Evolutionary conservation across 2,888 invertebrate genomes (phyloP).

Genomic region (Erynnis tages): DNA sequence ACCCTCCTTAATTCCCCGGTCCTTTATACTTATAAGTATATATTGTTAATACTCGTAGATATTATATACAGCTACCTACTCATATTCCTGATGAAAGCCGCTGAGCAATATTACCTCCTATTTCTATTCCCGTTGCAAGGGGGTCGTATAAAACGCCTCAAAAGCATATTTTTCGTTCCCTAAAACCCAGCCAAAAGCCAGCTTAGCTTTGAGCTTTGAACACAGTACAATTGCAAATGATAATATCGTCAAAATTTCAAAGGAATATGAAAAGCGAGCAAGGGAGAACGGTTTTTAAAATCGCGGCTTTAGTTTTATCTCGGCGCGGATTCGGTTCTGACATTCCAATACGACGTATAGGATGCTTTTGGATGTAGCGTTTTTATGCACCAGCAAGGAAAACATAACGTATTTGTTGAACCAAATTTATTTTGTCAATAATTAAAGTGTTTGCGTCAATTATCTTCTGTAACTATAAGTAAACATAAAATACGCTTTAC

Average conservation of each 20-base stretch:
- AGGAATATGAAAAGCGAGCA: conserved; percentile 21
- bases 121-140: not conserved
- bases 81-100: no score
- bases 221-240: conserved; percentile 24
- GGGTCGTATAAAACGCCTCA: conserved; percentile 1
- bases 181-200: conserved; percentile 4
- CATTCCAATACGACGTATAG: not conserved
- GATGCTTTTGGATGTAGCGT: not conserved
- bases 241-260: conserved; percentile 26
- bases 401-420: not conserved
- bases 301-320: conserved; percentile 20
- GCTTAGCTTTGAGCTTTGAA: conserved; percentile 16
- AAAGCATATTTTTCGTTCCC: conserved; percentile 14
- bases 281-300: conserved; percentile 17
- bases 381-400: not conserved
- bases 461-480: no score
- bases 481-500: no score
- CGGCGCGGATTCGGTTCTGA: conserved; percentile 1
- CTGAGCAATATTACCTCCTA: no score
- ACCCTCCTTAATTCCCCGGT: no score
- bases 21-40: no score
- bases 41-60: no score
- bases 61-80: no score
- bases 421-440: no score
- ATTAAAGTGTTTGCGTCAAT: no score